Conservation (phyloP, 2,888 invertebrate species). For the Lithophane ornitopus region DNA sequence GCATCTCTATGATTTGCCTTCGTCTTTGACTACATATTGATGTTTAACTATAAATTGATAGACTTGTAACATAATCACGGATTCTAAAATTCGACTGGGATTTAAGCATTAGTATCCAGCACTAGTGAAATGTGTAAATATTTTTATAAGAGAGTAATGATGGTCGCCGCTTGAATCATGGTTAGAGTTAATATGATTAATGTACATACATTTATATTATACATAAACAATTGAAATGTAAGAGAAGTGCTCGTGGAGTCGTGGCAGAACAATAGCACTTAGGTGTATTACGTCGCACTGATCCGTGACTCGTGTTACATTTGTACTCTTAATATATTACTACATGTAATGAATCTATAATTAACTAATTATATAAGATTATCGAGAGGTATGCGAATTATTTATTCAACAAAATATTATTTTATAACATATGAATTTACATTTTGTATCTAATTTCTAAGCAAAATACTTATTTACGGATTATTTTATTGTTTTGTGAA, state of each 20-base stretch:
- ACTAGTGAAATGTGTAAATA: constrained; percentile 82
- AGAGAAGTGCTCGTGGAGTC: constrained; percentile 55
- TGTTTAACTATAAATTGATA: constrained; percentile 70
- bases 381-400: constrained; percentile 43
- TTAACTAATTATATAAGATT: constrained; percentile 45
- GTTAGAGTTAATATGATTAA: constrained; percentile 73
- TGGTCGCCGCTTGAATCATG: constrained; percentile 77
- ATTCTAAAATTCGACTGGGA: constrained; percentile 83
- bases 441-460: constrained; percentile 64
- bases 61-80: constrained; percentile 80
- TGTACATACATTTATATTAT: constrained; percentile 76
- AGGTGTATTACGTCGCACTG: constrained; percentile 73
- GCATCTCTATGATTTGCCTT: constrained; percentile 67
- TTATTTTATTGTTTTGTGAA: constrained; percentile 57
- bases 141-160: constrained; percentile 74
- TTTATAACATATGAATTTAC: constrained; percentile 61
- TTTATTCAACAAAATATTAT: constrained; percentile 62
- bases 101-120: constrained; percentile 75
- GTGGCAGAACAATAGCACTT: constrained; percentile 73
- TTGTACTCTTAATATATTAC: constrained; percentile 59
- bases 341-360: constrained; percentile 26
- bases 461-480: constrained; percentile 56
- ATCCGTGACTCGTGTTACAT: constrained; percentile 71
- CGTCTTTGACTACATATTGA: constrained; percentile 63
- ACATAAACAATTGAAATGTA: constrained; percentile 69